Base-by-base conservation (phyloP, 2,113 vertebrate genomes). In the Cheirogaleus medius region DNA sequence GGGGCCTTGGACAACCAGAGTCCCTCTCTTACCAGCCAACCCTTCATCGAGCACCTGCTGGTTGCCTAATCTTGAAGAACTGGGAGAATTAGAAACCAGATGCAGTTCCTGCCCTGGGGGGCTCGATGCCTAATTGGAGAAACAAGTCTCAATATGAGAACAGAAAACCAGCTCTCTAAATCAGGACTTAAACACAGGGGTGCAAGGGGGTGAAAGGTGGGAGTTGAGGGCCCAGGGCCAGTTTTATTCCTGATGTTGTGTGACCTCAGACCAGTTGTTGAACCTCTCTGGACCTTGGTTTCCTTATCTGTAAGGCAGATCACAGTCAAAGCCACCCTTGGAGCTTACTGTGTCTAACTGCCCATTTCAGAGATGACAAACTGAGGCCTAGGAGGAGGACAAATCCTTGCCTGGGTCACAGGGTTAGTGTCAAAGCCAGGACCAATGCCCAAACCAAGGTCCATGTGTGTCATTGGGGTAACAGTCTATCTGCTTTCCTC, bases 1-100 rank as follows among this genome's bases (percentile, higher is more conserved):
- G 1, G 21, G 54, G 60, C 87, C 87, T 82, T 60, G 74, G 69
- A 83, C 64, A 91, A 88, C 49, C 56, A 0, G 5, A n/a, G 42
- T 63, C 32, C 44, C 86, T 56, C 29, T 87, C 63, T 83, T 83
- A 54, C 29, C 87, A 3, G 1, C 89, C 77, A 69, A 66, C 20
- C 44, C 68, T 91, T 87, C 64, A 74, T 73, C 91, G 52, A 81
- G 32, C 80, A 93, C 86, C 83, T 87, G 83, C 52, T 88, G 32
- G 56, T 94, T 95, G 47, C 77, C 63, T 80, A 87, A 93, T 94
- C 44, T 37, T 68, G 42, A 97, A 82, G 71, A 87, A 80, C 66
- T 15, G 47, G 82, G 77, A 97, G 66, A 94, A 94, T 74, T 34
- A 89, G 74, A 80, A 83, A 74, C 44, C 91, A 97, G 20, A 52